phyloP scores from a whole-genome alignment of 1,140 invertebrate species.

The Aplysia californica region DNA sequence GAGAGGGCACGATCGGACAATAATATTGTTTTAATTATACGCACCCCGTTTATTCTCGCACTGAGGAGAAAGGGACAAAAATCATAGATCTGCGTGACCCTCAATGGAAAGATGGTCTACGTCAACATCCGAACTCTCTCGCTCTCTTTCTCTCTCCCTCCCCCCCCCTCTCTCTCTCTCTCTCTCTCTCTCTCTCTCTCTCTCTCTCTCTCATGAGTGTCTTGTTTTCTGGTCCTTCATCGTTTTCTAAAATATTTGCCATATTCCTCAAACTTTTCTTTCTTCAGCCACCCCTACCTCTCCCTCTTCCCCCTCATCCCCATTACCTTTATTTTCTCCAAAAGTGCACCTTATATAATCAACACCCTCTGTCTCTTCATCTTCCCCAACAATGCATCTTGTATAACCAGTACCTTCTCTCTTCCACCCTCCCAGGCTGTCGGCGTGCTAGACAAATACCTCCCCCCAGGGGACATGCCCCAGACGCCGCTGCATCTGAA shows the following conservation, averaged over 20 bases:
- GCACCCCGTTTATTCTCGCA: neutral
- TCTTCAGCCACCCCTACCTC: too few relatives aligned
- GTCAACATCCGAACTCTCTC: neutral
- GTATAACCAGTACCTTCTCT: neutral
- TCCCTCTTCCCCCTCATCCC: too few relatives aligned
- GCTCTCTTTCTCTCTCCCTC: constrained; percentile 30
- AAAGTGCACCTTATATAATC: too few relatives aligned
- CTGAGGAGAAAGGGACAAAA: neutral
- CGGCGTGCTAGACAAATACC: constrained; percentile 27
- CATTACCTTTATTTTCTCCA: too few relatives aligned
- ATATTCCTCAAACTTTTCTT: neutral
- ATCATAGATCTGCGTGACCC: neutral
- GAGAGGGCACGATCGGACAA: neutral
- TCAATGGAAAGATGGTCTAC: neutral
- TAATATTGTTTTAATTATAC: neutral
- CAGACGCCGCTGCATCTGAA: constrained; percentile 32
- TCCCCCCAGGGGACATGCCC: constrained; percentile 11
- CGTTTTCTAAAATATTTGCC: neutral
- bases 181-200: constrained; percentile 10
- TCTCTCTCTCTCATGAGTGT: neutral
- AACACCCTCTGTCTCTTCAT: too few relatives aligned
- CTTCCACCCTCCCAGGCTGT: neutral
- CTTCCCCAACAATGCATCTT: too few relatives aligned
- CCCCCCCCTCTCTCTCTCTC: constrained; percentile 15
- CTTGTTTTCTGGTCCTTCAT: neutral